Percentiles rank a stretch among this genome's conserved stretches.
Conservation (phyloP, 2,113 vertebrate species). For the Misgurnus mizolepis region DNA sequence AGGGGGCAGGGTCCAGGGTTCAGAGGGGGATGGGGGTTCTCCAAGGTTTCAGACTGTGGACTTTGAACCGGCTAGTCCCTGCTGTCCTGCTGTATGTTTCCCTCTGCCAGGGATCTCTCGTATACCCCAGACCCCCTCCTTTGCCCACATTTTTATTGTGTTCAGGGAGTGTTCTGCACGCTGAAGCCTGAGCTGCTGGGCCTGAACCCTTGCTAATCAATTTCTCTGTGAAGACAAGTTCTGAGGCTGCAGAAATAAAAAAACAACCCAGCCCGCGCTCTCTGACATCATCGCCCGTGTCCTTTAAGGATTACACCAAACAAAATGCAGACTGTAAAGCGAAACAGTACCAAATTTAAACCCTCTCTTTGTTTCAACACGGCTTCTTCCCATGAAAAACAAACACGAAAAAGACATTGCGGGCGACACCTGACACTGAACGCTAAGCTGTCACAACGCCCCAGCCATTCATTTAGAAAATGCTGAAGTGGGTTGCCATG, state of each 20-base stretch:
- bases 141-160: slow-evolving; percentile 78
- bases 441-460: slow-evolving; percentile 38
- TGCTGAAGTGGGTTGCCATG: slow-evolving; percentile 49
- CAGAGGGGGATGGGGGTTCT: slow-evolving; percentile 67
- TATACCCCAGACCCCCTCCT: slow-evolving; percentile 24
- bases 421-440: slow-evolving; percentile 43
- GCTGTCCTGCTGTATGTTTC: slow-evolving; percentile 84
- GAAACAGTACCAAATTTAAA: slow-evolving; percentile 29
- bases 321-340: slow-evolving; percentile 33
- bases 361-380: slow-evolving; percentile 32
- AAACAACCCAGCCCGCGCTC: slow-evolving; percentile 72
- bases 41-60: slow-evolving; percentile 78
- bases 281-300: slow-evolving; percentile 74
- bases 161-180: slow-evolving; percentile 85
- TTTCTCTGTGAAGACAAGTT: slow-evolving; percentile 91
- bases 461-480: slow-evolving; percentile 43
- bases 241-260: slow-evolving; percentile 55
- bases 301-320: slow-evolving; percentile 60
- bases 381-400: slow-evolving; percentile 20
- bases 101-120: slow-evolving; percentile 77
- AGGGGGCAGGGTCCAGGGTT: slow-evolving; percentile 65
- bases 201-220: slow-evolving; percentile 97
- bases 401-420: slow-evolving; percentile 28
- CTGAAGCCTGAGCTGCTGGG: slow-evolving; percentile 86
- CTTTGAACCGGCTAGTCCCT: slow-evolving; percentile 87